Conservation (phyloP, 1,140 invertebrate species). For the Drosophila biarmipes region DNA sequence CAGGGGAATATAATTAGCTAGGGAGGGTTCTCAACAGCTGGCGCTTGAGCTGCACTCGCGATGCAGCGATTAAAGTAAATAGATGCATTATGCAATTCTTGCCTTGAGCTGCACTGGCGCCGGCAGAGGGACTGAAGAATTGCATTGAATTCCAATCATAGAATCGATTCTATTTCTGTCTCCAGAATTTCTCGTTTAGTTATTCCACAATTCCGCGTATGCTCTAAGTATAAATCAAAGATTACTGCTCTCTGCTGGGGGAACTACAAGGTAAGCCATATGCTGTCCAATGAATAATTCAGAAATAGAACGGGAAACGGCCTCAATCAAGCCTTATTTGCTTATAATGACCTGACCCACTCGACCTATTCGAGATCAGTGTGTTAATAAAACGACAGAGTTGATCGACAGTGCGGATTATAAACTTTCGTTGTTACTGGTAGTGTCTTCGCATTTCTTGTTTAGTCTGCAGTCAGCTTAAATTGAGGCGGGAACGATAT, state of each 20-base stretch:
- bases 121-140: not conserved
- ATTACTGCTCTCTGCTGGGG: not conserved
- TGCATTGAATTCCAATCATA: not conserved
- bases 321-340: not conserved
- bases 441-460: not conserved
- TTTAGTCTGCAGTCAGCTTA: not conserved
- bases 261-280: slow-evolving; percentile 1
- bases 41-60: slow-evolving; percentile 26
- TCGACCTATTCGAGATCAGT: not conserved
- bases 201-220: not conserved
- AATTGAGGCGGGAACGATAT: slow-evolving; percentile 10
- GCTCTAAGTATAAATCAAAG: slow-evolving; percentile 4
- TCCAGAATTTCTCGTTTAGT: not conserved
- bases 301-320: not conserved
- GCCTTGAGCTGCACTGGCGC: slow-evolving; percentile 18
- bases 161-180: not conserved
- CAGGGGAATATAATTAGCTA: not conserved
- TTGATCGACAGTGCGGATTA: not conserved
- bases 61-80: slow-evolving; percentile 29
- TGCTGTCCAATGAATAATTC: not conserved
- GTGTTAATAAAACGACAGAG: not conserved
- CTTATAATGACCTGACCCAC: slow-evolving; percentile 1
- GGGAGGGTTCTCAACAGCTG: slow-evolving; percentile 18
- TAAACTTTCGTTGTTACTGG: not conserved
- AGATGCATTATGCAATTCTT: slow-evolving; percentile 23